Conservation (phyloP, 2,888 invertebrate genomes). For the Miltochrista miniata region DNA sequence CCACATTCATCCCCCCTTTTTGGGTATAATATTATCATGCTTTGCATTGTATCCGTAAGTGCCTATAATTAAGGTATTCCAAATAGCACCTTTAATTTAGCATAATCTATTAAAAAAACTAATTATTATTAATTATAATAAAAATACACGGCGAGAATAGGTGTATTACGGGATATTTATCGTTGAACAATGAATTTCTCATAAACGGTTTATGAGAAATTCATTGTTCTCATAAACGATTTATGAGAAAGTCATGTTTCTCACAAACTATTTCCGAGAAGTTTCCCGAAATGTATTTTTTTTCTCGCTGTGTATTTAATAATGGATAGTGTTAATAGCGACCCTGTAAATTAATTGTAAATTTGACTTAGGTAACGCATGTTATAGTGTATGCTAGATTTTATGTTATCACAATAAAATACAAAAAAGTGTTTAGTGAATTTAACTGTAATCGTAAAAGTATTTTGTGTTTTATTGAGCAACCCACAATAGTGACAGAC, state of each 20-base stretch:
- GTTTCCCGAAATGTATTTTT: too few relatives aligned
- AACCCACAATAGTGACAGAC: too few relatives aligned
- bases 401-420: slow-evolving; percentile 43
- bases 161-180: not conserved
- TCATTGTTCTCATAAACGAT: not conserved
- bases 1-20: not conserved
- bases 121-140: slow-evolving; percentile 16
- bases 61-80: slow-evolving; percentile 27
- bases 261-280: too few relatives aligned
- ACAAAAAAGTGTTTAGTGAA: slow-evolving; percentile 52
- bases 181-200: not conserved
- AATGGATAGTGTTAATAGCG: slow-evolving; percentile 14
- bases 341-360: slow-evolving; percentile 49
- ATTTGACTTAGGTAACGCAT: slow-evolving; percentile 44
- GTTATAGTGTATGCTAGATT: slow-evolving; percentile 46
- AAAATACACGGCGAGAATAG: not conserved
- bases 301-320: slow-evolving; percentile 2
- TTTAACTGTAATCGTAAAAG: slow-evolving; percentile 40
- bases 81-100: slow-evolving; percentile 23
- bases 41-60: slow-evolving; percentile 28
- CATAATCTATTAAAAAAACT: slow-evolving; percentile 26
- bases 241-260: not conserved
- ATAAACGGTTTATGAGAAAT: not conserved
- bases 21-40: slow-evolving; percentile 14
- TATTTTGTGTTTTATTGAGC: slow-evolving; percentile 15